Percentiles rank a stretch among this genome's conserved stretches.
phyloP scores from a whole-genome alignment of 2,888 invertebrate species.

The Platycnemis pennipes region DNA sequence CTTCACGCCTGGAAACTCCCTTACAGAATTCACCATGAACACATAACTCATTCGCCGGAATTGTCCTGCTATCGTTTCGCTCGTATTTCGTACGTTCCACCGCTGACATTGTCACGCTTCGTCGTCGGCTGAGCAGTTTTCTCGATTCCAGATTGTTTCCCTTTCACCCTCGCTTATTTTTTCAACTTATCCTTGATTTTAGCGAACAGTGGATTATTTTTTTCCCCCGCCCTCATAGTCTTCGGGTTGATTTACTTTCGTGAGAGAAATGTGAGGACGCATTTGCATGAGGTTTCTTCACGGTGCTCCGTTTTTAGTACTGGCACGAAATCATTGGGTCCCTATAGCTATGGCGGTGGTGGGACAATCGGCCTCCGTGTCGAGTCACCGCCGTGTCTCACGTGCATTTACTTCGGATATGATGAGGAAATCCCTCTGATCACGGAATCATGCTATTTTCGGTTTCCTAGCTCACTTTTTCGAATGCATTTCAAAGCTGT shows the following conservation, averaged over 20 bases:
- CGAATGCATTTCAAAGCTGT: background rate
- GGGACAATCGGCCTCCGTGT: background rate
- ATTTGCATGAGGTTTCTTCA: slow-evolving; percentile 1
- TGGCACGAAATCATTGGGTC: background rate
- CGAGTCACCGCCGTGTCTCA: background rate
- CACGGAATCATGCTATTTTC: background rate
- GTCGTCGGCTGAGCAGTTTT: slow-evolving; percentile 1
- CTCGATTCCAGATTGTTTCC: background rate
- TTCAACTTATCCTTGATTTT: background rate
- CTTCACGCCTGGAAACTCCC: slow-evolving; percentile 29
- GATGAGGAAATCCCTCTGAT: background rate
- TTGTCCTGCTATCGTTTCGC: background rate
- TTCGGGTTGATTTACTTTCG: background rate
- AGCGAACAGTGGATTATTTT: background rate
- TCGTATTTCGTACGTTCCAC: background rate
- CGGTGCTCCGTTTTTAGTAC: background rate
- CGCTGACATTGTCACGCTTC: background rate
- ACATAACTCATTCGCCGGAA: background rate
- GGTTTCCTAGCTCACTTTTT: background rate
- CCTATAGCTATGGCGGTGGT: background rate
- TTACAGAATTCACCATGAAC: background rate
- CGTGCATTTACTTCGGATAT: background rate
- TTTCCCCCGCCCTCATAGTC: background rate
- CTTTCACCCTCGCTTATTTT: background rate
- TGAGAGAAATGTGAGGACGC: background rate